A percentile compares a stretch with the other conserved stretches of the same genome.
phyloP scores from a whole-genome alignment of 2,113 vertebrate genomes.

The Proteles cristata region DNA sequence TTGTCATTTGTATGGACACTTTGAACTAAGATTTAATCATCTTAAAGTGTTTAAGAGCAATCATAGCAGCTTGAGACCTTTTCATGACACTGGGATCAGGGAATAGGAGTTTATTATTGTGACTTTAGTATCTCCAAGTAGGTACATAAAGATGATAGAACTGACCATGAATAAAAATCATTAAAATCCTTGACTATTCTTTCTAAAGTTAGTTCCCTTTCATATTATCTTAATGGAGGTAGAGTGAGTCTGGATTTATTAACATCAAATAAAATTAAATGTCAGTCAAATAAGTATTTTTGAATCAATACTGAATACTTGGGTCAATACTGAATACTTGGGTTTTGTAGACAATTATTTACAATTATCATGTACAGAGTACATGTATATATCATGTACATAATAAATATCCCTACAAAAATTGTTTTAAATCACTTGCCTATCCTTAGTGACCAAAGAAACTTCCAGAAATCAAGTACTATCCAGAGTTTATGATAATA shows the following conservation, averaged over 20 bases:
- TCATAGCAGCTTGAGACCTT: background rate
- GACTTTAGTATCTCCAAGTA: background rate
- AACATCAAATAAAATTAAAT: background rate
- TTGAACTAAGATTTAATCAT: background rate
- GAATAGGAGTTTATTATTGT: background rate
- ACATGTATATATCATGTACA: background rate
- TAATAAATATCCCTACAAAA: background rate
- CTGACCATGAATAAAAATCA: background rate
- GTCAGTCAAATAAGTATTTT: background rate
- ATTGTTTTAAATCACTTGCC: background rate
- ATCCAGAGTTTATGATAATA: background rate
- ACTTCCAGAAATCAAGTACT: background rate
- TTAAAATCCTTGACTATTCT: background rate
- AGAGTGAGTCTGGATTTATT: background rate
- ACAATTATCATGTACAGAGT: background rate
- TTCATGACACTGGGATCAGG: background rate
- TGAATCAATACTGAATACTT: background rate
- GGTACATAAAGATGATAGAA: background rate
- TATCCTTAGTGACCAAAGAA: background rate
- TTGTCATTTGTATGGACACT: background rate
- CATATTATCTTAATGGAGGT: background rate
- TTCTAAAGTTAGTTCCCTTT: background rate
- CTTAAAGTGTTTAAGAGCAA: background rate
- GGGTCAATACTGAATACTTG: background rate
- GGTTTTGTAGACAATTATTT: background rate